A percentile compares a stretch with the other conserved stretches of the same genome.
phyloP scores from a whole-genome alignment of 2,797 vertebrate genomes.

The Lagorchestes hirsutus region DNA sequence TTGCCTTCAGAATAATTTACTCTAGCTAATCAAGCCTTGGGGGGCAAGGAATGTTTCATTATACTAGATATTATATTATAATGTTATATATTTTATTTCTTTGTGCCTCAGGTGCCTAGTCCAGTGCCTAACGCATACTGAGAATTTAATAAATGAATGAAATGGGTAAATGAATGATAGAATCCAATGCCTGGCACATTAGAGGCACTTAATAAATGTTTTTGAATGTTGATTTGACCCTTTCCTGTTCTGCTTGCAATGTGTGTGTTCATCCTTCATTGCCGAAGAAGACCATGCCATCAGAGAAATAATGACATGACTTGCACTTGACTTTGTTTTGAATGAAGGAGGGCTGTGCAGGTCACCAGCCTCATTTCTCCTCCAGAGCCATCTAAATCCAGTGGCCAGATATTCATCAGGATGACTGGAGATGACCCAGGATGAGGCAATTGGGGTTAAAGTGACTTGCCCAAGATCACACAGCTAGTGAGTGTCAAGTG shows the following conservation, averaged over 20 bases:
- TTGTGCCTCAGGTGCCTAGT: not conserved
- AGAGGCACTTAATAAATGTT: not conserved
- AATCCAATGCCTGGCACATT: not conserved
- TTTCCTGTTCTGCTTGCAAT: not conserved
- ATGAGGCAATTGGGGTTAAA: too few relatives aligned
- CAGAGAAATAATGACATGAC: too few relatives aligned
- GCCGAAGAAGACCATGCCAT: too few relatives aligned
- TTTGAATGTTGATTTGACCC: not conserved
- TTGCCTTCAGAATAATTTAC: constrained; percentile 83
- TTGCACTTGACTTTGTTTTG: too few relatives aligned
- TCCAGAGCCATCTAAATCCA: too few relatives aligned
- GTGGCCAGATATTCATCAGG: too few relatives aligned
- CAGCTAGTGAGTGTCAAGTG: too few relatives aligned
- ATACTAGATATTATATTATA: not conserved
- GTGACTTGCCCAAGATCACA: too few relatives aligned
- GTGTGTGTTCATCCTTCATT: too few relatives aligned
- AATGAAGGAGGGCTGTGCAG: too few relatives aligned
- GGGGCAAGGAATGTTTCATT: not conserved
- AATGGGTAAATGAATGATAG: not conserved
- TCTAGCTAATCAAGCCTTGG: constrained; percentile 82
- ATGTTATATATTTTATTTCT: not conserved
- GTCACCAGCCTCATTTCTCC: too few relatives aligned
- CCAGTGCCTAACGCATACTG: not conserved
- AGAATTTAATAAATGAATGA: not conserved
- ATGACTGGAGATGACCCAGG: too few relatives aligned